Base-by-base conservation (phyloP, 2,888 invertebrate genomes). In the Phoenoteleia sp. region DNA sequence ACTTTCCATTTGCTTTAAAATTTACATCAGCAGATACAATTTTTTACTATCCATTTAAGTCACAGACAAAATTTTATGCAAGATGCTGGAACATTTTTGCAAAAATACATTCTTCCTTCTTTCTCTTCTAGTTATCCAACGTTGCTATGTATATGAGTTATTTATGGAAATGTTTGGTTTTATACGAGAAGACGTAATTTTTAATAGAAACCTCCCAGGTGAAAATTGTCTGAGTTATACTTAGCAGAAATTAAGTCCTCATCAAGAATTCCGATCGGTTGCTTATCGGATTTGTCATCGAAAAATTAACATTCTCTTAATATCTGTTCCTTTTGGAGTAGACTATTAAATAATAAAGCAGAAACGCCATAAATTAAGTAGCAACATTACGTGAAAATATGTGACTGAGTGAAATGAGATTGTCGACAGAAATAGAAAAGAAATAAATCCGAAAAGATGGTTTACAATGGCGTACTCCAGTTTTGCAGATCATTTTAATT, bases 251-350 rank as follows among this genome's bases (percentile, higher is more conserved):
- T 36, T 21, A 72, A 49, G 42, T 58, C 17, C 33, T 49, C 60
- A 72, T 72, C 60, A 60, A 7, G 60, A 36, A 72, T 72, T 72
- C 72, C 25, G 60, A 72, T 60, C 60, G 60, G 60, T 49, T 47
- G 15, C 17, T 58, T 72, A 72, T 72, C 72, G 3, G 60, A 60
- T 33, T 58, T 72, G 72, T 72, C 58, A 72, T 72, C 72, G 21
- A 47, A 21, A 60, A 45, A 47, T 71, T 33, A 72, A 72, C 72
- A 72, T 58, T 33, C 47, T 60, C 47, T 49, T 33, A 60, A 72
- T 60, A 49, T 33, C 60, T 54, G 23, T 47, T 60, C 60, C 47
- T 71, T 49, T 47, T 60, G 23, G 33, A 15, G 33, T 45, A 49
- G 47, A 23, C 72, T 47, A n/a, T 49, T 47, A 72, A 72, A 47